These are phyloP conservation scores for Coecobrya sp. DNA, from an alignment of 2,888 invertebrate genomes.

Conservation along the genomic window DNA sequence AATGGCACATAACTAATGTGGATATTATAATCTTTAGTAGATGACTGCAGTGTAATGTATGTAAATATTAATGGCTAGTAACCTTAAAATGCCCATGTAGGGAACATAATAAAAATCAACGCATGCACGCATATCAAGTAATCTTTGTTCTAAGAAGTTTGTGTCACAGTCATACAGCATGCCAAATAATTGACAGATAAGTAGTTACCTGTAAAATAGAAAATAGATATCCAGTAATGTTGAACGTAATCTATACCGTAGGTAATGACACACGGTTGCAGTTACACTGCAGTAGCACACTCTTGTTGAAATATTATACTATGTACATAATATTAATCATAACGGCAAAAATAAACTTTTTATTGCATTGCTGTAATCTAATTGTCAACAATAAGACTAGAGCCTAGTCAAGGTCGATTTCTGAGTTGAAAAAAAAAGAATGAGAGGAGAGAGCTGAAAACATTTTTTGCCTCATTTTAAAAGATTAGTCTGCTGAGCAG, in stretches of 20 bases:
- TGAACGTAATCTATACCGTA: not conserved
- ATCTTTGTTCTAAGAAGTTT: not conserved
- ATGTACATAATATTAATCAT: not conserved
- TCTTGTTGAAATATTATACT: not conserved
- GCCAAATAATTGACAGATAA: not conserved
- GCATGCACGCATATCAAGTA: slow-evolving; percentile 4
- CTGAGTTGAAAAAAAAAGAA: not conserved
- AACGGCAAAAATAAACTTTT: slow-evolving; percentile 1
- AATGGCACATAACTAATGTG: not conserved
- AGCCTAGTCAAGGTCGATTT: slow-evolving; percentile 2
- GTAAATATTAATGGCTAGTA: slow-evolving; percentile 19
- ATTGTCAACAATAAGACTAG: slow-evolving; percentile 7
- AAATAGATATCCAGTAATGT: slow-evolving; percentile 1
- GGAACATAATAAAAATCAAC: slow-evolving; percentile 15
- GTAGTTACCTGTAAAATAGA: not conserved
- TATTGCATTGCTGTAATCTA: not conserved
- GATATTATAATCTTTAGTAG: not conserved
- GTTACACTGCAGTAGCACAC: too few relatives aligned
- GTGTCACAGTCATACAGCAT: not conserved
- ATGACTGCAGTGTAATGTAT: not conserved
- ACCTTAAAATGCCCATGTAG: slow-evolving; percentile 22
- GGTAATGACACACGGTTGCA: too few relatives aligned
- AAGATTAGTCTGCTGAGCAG: too few relatives aligned
- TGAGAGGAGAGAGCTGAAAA: not conserved
- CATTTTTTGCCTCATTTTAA: not conserved